Percentiles rank a stretch among this genome's conserved stretches.
Evolutionary conservation across 2,113 vertebrate species (phyloP).

Genomic region (Malurus melanocephalus): DNA sequence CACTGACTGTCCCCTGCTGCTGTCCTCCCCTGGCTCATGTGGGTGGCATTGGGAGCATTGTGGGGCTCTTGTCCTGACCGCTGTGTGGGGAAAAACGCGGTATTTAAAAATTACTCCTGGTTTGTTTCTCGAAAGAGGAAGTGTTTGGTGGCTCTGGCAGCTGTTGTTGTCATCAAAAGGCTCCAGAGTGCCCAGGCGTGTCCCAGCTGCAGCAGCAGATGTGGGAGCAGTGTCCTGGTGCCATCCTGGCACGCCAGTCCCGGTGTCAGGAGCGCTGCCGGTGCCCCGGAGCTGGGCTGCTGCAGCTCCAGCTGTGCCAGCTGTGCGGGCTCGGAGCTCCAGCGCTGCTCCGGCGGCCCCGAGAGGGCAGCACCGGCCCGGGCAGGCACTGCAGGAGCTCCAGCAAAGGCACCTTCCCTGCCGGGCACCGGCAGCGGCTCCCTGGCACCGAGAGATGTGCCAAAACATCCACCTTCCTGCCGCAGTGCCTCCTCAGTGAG

Average conservation of each 20-base stretch:
- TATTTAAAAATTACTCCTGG: background rate
- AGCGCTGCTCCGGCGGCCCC: background rate
- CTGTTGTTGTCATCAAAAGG: fast-evolving
- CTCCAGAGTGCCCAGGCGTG: fast-evolving
- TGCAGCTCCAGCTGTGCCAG: background rate
- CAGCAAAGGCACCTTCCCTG: background rate
- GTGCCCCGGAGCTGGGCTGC: fast-evolving
- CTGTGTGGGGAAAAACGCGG: fast-evolving
- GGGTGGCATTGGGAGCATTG: fast-evolving
- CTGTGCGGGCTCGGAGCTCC: fast-evolving
- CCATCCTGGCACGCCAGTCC: background rate
- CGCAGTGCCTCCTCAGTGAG: fast-evolving
- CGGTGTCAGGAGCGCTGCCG: background rate
- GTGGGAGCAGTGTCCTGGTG: background rate
- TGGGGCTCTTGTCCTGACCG: background rate
- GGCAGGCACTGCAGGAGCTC: background rate
- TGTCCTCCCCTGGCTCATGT: background rate
- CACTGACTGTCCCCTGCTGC: background rate
- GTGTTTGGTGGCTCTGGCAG: background rate
- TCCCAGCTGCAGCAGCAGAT: background rate
- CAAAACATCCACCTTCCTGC: background rate
- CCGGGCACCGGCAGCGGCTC: background rate
- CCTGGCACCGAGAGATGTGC: fast-evolving
- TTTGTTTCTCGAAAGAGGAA: background rate
- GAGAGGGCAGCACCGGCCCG: background rate